Conservation (phyloP, 2,113 vertebrate genomes). For the Phocoena sinus region DNA sequence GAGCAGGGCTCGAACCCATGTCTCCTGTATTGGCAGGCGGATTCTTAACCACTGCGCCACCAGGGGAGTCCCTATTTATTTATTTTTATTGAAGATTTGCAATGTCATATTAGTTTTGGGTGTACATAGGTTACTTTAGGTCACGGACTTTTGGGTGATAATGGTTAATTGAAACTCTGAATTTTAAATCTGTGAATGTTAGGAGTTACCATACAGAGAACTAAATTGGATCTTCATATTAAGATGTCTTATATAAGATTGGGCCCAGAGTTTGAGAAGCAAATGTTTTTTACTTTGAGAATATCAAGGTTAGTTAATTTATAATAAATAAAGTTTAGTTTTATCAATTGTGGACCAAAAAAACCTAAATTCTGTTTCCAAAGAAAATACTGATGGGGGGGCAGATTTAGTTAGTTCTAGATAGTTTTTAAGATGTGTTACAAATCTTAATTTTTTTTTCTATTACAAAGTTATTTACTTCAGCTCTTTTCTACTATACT, state of each 20-base stretch:
- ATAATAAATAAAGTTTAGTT: slow-evolving; percentile 4
- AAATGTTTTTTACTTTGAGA: slow-evolving; percentile 17
- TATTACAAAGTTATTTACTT: not conserved
- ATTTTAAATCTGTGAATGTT: slow-evolving; percentile 6
- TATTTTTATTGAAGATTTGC: not conserved
- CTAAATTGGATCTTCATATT: not conserved
- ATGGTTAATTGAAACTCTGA: slow-evolving; percentile 40
- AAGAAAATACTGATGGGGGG: not conserved
- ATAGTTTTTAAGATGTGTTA: not conserved
- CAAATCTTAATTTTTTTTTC: not conserved
- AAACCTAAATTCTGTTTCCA: slow-evolving; percentile 13
- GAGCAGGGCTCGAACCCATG: too few species aligned
- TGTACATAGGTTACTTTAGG: not conserved
- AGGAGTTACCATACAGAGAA: not conserved
- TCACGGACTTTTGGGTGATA: slow-evolving; percentile 13
- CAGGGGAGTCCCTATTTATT: not conserved
- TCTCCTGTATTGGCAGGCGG: too few species aligned
- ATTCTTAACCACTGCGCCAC: too few species aligned
- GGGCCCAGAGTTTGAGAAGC: not conserved
- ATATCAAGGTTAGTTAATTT: not conserved
- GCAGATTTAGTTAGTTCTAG: not conserved
- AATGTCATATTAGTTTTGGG: not conserved
- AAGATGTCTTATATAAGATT: not conserved
- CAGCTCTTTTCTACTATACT: not conserved
- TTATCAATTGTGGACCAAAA: not conserved